These are phyloP conservation scores for Chrysodeixis includens DNA, from an alignment of 2,888 invertebrate genomes.

Conservation along the genomic window DNA sequence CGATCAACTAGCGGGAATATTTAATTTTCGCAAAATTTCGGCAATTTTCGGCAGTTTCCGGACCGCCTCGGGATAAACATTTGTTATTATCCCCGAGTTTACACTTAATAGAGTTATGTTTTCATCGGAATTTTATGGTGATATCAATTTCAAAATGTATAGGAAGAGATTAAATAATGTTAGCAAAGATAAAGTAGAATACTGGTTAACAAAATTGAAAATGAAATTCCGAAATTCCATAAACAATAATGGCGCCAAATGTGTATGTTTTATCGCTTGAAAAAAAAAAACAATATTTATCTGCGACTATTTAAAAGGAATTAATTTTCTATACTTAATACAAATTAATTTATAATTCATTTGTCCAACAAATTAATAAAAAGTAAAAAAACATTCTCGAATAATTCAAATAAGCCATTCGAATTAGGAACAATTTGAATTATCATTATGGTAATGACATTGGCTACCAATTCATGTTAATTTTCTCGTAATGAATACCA, in stretches of 20 bases:
- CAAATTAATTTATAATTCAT: background rate
- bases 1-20: conserved; percentile 81
- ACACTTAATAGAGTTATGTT: conserved; percentile 42
- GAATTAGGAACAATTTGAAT: conserved; percentile 14
- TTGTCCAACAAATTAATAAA: background rate
- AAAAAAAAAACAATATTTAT: background rate
- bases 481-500: conserved; percentile 20
- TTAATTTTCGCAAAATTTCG: conserved; percentile 75
- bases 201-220: background rate
- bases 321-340: background rate
- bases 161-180: conserved; percentile 2
- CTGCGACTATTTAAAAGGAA: background rate
- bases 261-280: no score
- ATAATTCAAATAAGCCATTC: conserved; percentile 9
- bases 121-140: conserved; percentile 27
- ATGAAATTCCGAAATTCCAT: no score
- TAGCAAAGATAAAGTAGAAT: background rate
- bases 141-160: background rate
- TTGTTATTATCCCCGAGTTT: conserved; percentile 59
- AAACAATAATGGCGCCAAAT: no score
- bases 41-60: conserved; percentile 72
- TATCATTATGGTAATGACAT: conserved; percentile 19
- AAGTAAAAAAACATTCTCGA: conserved; percentile 2
- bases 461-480: conserved; percentile 24
- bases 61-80: conserved; percentile 63